Conservation (phyloP, 2,113 vertebrate species). For the Clinocottus analis region DNA sequence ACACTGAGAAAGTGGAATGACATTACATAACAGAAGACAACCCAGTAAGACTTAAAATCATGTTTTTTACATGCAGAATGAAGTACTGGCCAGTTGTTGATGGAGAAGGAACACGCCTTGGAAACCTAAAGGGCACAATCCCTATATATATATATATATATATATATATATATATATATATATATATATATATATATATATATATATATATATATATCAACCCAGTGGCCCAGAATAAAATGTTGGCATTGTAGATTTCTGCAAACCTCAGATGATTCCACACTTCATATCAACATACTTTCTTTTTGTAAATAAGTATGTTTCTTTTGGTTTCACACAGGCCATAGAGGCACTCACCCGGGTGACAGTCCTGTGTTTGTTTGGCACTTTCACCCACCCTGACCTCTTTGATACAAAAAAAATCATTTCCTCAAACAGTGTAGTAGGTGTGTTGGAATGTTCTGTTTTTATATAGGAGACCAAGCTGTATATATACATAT, state of each 20-base stretch:
- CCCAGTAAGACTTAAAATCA: background rate
- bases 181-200: no score
- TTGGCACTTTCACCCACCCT: no score
- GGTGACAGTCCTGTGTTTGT: no score
- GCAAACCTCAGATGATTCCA: background rate
- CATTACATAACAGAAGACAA: background rate
- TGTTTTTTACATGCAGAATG: background rate
- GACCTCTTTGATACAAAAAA: no score
- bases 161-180: no score
- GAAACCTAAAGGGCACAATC: background rate
- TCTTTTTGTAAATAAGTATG: background rate
- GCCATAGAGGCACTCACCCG: background rate
- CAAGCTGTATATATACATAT: no score
- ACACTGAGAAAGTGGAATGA: background rate
- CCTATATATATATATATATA: no score
- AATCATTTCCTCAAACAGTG: no score
- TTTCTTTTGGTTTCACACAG: background rate
- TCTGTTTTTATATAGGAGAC: no score
- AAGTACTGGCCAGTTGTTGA: background rate
- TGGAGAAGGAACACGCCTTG: background rate
- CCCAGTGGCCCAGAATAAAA: background rate
- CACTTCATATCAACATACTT: background rate
- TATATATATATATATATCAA: background rate
- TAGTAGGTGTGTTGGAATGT: no score
- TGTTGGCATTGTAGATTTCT: background rate